phyloP scores from a whole-genome alignment of 1,140 invertebrate genomes.

The Gonioctena quinquepunctata region DNA sequence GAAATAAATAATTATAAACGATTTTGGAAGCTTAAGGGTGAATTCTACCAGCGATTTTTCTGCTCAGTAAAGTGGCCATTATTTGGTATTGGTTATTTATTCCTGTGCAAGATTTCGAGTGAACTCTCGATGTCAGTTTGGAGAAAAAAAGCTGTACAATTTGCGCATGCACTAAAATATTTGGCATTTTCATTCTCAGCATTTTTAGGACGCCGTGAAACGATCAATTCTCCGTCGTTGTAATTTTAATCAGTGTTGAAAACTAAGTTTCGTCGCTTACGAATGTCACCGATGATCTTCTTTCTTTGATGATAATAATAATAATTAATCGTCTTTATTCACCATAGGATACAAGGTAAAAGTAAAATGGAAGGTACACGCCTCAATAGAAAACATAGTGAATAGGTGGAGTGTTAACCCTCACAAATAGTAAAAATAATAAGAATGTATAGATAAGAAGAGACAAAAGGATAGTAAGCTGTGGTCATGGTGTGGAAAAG shows the following conservation, averaged over 20 bases:
- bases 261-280: slow-evolving; percentile 6
- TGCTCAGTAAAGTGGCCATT: not conserved
- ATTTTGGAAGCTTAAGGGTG: not conserved
- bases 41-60: not conserved
- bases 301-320: not conserved
- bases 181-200: not conserved
- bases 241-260: not conserved
- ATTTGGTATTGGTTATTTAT: not conserved
- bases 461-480: too few relatives aligned
- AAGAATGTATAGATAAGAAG: too few relatives aligned
- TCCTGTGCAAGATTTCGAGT: slow-evolving; percentile 1
- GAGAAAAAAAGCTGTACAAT: slow-evolving; percentile 12
- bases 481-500: too few relatives aligned
- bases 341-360: too few relatives aligned
- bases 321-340: too few relatives aligned
- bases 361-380: too few relatives aligned
- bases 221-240: slow-evolving; percentile 1
- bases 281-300: not conserved
- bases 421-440: too few relatives aligned
- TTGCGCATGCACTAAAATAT: slow-evolving; percentile 8
- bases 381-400: too few relatives aligned
- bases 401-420: too few relatives aligned
- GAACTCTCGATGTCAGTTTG: not conserved
- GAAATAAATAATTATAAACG: slow-evolving; percentile 1
- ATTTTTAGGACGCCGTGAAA: not conserved